Evolutionary conservation across 2,113 vertebrate genomes (phyloP), one percentile per base, ranked within the genome.

Genomic region (Coracopsis vasa): DNA sequence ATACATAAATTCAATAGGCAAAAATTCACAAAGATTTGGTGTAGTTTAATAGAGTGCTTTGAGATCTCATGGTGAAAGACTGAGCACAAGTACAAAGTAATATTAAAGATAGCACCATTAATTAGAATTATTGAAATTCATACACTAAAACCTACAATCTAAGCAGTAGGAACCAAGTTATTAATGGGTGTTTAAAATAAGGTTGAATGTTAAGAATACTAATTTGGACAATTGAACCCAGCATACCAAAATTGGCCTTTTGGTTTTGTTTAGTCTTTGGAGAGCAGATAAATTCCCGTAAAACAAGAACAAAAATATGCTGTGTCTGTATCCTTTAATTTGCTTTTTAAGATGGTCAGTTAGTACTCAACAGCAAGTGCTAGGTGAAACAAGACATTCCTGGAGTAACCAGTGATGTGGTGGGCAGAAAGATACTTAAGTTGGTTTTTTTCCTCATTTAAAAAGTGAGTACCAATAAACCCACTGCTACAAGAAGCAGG

Each of bases 21-120:
- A 92, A 88, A 96, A 95, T 66, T 90, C 80, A 80, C 62, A 80
- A 90, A 88, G 82, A 83, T 61, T 88, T 86, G 72, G 61, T 72
- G 47, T 7, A 2, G 14, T 80, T 93, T 86, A 86, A 88, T 75
- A 83, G 47, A 74, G 45, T 1, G 5, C 72, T 95, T 94, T 95
- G 83, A 93, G 93, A 95, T 96, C 80, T 91, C 41, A 21, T 31
- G 80, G 86, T 91, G 86, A 91, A 96, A 95, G 81, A 89, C 18
- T 31, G 44, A 91, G 50, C 50, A 50, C 64, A 80, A 94, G 72
- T 78, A 93, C 72, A 93, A 96, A 94, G 62, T 50, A 94, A 90
- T 73, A 82, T 58, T 83, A 77, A 86, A 93, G 53, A 84, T 33
- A 80, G 42, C 37, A 69, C 66, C 28, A 41, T 92, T 79, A 81